These are phyloP conservation scores for Leptura quadrifasciata DNA, from an alignment of 2,888 invertebrate genomes.

Conservation along the genomic window DNA sequence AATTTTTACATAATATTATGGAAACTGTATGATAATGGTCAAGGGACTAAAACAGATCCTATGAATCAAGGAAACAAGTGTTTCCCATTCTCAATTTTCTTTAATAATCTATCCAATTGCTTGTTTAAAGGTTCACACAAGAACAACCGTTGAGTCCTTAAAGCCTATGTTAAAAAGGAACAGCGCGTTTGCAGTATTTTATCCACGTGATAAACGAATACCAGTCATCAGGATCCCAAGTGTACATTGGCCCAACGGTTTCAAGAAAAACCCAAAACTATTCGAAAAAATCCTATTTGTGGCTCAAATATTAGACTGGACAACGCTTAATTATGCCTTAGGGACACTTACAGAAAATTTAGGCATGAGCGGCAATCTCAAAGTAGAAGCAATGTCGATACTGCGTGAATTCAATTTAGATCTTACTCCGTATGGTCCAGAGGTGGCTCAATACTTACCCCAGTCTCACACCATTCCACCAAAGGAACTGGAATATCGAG, in stretches of 20 bases:
- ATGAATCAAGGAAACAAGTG: too few relatives aligned
- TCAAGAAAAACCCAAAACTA: constrained; percentile 74
- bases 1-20: too few relatives aligned
- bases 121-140: constrained; percentile 77
- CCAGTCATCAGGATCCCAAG: constrained; percentile 86
- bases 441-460: constrained; percentile 76
- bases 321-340: constrained; percentile 78
- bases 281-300: constrained; percentile 81
- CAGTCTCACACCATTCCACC: constrained; percentile 74
- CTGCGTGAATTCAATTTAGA: constrained; percentile 87
- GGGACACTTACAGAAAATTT: constrained; percentile 82
- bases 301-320: constrained; percentile 84
- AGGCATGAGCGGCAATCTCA: constrained; percentile 86
- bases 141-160: constrained; percentile 84
- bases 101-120: too few relatives aligned
- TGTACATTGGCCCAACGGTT: constrained; percentile 80
- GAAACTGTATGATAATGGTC: too few relatives aligned
- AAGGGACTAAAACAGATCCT: too few relatives aligned
- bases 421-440: constrained; percentile 78
- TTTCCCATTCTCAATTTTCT: too few relatives aligned
- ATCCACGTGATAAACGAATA: constrained; percentile 86
- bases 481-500: constrained; percentile 74
- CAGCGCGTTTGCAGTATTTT: constrained; percentile 80
- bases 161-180: constrained; percentile 78
- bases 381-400: constrained; percentile 87